Conservation (phyloP, 2,797 vertebrate species). For the Bovichtus diacanthus region DNA sequence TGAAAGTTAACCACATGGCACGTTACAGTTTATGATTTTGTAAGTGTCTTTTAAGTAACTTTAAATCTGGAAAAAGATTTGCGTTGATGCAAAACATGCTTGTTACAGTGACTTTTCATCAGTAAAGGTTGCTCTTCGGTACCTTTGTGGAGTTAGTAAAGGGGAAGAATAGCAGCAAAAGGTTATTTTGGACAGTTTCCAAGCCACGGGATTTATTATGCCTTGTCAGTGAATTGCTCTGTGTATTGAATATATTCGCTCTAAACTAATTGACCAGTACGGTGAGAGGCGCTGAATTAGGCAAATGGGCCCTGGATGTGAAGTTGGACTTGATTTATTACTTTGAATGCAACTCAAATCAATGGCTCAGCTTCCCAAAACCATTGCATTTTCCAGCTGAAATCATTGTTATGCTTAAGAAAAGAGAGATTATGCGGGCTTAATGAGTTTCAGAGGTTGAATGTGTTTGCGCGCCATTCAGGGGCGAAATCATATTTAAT, state of each 20-base stretch:
- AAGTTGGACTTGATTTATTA: constrained; percentile 91
- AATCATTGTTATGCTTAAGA: constrained; percentile 89
- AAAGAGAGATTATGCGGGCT: constrained; percentile 88
- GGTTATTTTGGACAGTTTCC: constrained; percentile 79
- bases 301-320: constrained; percentile 86
- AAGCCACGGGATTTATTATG: constrained; percentile 85
- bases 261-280: constrained; percentile 89
- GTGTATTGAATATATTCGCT: constrained; percentile 88
- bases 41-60: constrained; percentile 5
- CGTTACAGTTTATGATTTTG: constrained; percentile 50
- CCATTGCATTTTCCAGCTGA: constrained; percentile 86
- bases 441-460: constrained; percentile 88
- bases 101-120: constrained; percentile 38
- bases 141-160: constrained; percentile 56
- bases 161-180: constrained; percentile 65
- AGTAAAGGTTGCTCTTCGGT: constrained; percentile 35
- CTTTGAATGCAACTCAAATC: constrained; percentile 89
- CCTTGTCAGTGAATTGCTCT: constrained; percentile 83
- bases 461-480: constrained; percentile 86
- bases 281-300: constrained; percentile 87
- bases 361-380: constrained; percentile 84
- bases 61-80: not conserved
- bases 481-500: constrained; percentile 90
- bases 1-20: constrained; percentile 38
- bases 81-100: constrained; percentile 23